phyloP scores from a whole-genome alignment of 2,113 vertebrate species.

The Eclectus roratus region DNA sequence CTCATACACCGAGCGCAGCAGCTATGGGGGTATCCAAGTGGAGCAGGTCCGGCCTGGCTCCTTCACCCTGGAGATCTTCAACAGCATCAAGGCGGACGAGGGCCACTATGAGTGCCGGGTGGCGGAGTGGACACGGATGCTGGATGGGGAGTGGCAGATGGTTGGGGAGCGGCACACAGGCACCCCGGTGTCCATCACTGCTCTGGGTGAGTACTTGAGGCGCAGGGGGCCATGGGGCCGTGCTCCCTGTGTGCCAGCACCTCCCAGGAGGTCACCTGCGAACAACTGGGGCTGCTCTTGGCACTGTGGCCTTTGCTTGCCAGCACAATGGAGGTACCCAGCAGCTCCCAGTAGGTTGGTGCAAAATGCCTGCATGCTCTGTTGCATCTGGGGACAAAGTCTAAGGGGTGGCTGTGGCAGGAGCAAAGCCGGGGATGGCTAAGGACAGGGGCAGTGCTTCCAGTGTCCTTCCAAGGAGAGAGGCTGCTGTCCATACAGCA shows the following conservation, averaged over 20 bases:
- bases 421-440: not conserved
- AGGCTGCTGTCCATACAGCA: not conserved
- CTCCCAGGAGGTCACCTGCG: not conserved
- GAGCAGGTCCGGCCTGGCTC: constrained; percentile 81
- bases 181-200: constrained; percentile 83
- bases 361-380: rapidly evolving
- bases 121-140: constrained; percentile 84
- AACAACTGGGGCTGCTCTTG: not conserved
- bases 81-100: constrained; percentile 85
- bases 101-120: constrained; percentile 90
- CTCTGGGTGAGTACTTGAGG: constrained; percentile 84
- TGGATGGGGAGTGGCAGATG: constrained; percentile 87
- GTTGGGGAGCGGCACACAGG: constrained; percentile 82
- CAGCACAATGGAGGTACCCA: not conserved
- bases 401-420: not conserved
- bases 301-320: not conserved
- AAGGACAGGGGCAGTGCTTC: not conserved
- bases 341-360: not conserved
- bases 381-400: not conserved
- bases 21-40: constrained; percentile 86
- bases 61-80: constrained; percentile 87
- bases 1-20: constrained; percentile 84
- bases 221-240: rapidly evolving
- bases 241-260: rapidly evolving
- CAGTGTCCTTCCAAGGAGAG: not conserved